These are phyloP conservation scores for Penaeus indicus DNA, from an alignment of 1,140 invertebrate genomes.

Conservation along the genomic window DNA sequence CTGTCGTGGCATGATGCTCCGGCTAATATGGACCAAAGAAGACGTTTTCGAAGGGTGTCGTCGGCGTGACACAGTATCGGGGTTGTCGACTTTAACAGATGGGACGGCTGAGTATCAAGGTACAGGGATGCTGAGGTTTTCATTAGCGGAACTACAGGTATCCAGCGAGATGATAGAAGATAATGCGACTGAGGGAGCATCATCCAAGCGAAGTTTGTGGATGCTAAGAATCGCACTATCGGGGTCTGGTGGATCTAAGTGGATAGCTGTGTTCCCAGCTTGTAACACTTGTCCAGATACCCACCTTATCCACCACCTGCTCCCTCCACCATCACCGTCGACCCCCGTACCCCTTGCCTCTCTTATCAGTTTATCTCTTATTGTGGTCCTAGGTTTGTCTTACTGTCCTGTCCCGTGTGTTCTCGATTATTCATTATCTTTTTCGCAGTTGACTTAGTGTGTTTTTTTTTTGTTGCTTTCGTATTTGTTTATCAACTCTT, in stretches of 20 bases:
- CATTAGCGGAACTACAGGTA: no score
- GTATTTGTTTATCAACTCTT: no score
- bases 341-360: slow-evolving; percentile 1
- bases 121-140: no score
- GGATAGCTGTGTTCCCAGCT: slow-evolving; percentile 28
- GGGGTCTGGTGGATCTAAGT: slow-evolving; percentile 6
- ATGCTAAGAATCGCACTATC: no score
- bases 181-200: no score
- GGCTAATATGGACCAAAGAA: no score
- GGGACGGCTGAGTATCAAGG: no score
- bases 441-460: no score
- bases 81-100: not conserved
- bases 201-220: no score
- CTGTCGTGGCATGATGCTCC: no score
- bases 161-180: no score
- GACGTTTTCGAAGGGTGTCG: not conserved
- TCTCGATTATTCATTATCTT: not conserved
- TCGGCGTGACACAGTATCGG: slow-evolving; percentile 1
- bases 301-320: slow-evolving; percentile 6
- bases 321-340: not conserved
- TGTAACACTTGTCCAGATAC: slow-evolving; percentile 21
- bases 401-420: not conserved
- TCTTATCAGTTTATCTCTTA: not conserved
- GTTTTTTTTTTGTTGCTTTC: no score
- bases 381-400: not conserved